Evolutionary conservation across 1,140 invertebrate species (phyloP), one percentile per base, ranked within the genome.

Genomic region (Phymastichus coffea): DNA sequence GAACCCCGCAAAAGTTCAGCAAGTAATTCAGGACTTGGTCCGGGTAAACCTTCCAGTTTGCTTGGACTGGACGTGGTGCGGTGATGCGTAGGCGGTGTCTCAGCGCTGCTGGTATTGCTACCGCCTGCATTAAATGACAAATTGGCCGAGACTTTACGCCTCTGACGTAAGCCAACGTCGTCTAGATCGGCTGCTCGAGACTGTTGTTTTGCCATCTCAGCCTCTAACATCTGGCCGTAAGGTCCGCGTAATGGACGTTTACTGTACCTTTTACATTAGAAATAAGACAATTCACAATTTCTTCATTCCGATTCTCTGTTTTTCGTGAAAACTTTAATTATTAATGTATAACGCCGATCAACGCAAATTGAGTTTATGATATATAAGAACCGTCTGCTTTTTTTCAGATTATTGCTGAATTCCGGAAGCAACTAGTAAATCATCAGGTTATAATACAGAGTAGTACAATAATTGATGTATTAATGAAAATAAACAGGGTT

Each of bases 181-280:
- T 74, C 69, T 47, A 74, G 74, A 22, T 76, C 75, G 3, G 70
- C 65, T 14, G 68, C 66, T n/a, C 74, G 71, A 9, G 86, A 85
- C 70, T 89, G 70, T n/a, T 86, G 85, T 70, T 89, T 89, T 46
- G 88, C 89, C 86, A 91, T 90, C 75, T 92, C 89, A 2, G 88
- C 88, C 71, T 92, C 90, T 12, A 92, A 77, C 89, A 92, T 91
- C 72, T 91, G 88, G 0, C 89, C 89, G 67, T 91, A 92, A 3
- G 90, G 90, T 6, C 90, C 90, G 17, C 90, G 80, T 1, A 92
- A 75, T 0, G 89, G 89, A 15, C 89, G 77, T 72, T 91, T 91
- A 9, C 86, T 87, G 67, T 89, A 92, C 3, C 88, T 79, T 7
- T n/a, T n/a, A n/a, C n/a, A n/a, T n/a, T n/a, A n/a, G n/a, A n/a